phyloP scores from a whole-genome alignment of 2,113 vertebrate genomes.

The Tamias sibiricus region DNA sequence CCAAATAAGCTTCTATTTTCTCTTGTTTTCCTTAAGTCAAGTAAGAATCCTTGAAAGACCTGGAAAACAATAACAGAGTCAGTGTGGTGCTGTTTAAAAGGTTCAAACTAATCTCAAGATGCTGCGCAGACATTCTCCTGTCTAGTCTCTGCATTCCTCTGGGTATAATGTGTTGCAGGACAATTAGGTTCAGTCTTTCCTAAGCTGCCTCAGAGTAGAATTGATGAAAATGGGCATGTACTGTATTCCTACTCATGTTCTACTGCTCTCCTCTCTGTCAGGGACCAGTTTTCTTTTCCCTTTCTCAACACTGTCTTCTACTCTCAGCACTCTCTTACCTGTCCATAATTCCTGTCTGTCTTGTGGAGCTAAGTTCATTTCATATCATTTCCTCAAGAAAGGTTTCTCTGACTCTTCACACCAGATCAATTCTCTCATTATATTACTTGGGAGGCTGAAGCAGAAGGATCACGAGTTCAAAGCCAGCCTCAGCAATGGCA shows the following conservation, averaged over 20 bases:
- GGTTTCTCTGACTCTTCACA: background rate
- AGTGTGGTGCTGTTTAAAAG: background rate
- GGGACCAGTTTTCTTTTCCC: background rate
- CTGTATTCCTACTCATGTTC: background rate
- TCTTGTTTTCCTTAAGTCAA: slow-evolving; percentile 46
- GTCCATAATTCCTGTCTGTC: background rate
- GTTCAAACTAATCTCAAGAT: background rate
- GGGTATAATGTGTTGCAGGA: background rate
- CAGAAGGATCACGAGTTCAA: too few relatives aligned
- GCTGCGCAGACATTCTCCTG: slow-evolving; percentile 25
- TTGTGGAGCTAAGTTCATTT: background rate
- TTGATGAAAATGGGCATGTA: background rate
- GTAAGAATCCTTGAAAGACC: background rate
- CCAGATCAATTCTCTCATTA: background rate
- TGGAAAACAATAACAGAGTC: slow-evolving; percentile 49
- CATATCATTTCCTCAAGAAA: background rate
- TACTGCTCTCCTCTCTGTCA: background rate
- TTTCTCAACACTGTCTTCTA: background rate
- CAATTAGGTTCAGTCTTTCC: background rate
- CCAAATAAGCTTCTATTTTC: slow-evolving; percentile 38
- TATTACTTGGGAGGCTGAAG: too few relatives aligned
- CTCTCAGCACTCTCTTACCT: background rate
- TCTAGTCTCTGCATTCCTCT: slow-evolving; percentile 13
- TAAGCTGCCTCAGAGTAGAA: background rate
- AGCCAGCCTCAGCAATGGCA: too few relatives aligned